Percentiles rank a stretch among this genome's conserved stretches.
phyloP scores from a whole-genome alignment of 2,113 vertebrate genomes.

The Colaptes auratus region DNA sequence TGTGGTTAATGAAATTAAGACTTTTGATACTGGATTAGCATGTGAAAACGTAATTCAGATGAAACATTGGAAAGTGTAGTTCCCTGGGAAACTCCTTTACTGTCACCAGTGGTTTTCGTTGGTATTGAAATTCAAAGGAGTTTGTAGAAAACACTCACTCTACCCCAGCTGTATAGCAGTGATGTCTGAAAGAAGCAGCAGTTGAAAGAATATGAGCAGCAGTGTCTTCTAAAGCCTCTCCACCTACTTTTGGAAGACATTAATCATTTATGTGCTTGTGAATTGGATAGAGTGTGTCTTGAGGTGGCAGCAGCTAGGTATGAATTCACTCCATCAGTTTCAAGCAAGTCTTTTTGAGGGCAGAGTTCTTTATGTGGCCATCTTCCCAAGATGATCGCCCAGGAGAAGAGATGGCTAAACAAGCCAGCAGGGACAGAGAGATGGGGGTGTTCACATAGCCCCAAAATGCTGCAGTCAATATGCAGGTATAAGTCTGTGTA shows the following conservation, averaged over 20 bases:
- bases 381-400: neutral
- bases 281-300: accelerated
- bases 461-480: neutral
- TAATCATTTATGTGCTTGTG: neutral
- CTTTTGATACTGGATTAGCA: neutral
- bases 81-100: neutral
- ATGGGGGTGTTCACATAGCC: accelerated
- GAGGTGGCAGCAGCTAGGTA: neutral
- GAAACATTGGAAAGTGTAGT: neutral
- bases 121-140: neutral
- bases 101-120: neutral
- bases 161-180: neutral
- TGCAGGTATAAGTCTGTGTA: neutral
- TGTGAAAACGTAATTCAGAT: neutral
- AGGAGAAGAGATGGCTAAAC: neutral
- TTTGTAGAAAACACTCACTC: neutral
- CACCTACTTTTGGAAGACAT: neutral
- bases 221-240: neutral
- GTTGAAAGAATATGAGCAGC: neutral
- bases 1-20: neutral
- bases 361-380: neutral
- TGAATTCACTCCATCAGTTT: neutral
- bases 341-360: neutral
- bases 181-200: neutral
- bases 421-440: neutral